phyloP scores from a whole-genome alignment of 2,888 invertebrate species.

The Sepiola atlantica region DNA sequence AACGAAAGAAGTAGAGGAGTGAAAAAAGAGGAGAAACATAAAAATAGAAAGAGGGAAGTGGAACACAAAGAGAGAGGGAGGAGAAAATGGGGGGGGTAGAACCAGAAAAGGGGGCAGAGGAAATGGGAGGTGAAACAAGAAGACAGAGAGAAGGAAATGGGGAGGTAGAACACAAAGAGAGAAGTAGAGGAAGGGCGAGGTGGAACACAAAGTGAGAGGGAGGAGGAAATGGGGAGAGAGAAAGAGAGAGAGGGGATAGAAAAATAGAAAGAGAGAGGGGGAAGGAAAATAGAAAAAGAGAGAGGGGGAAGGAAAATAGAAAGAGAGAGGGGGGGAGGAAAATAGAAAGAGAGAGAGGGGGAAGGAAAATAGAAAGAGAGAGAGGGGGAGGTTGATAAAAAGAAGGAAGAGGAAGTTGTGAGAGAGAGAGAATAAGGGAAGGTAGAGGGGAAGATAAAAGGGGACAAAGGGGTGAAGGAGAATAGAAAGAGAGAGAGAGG shows the following conservation, averaged over 20 bases:
- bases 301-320: background rate
- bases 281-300: background rate
- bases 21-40: background rate
- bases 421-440: background rate
- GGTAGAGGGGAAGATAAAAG: background rate
- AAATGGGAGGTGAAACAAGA: background rate
- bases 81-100: background rate
- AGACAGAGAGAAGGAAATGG: background rate
- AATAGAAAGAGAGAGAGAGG: background rate
- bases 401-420: background rate
- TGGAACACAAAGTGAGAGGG: background rate
- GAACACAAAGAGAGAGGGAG: background rate
- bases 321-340: background rate
- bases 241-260: background rate
- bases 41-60: background rate
- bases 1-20: background rate
- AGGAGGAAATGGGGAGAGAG: background rate
- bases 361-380: background rate
- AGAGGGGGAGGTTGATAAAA: background rate
- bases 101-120: background rate
- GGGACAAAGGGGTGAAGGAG: background rate
- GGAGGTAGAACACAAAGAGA: background rate
- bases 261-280: background rate
- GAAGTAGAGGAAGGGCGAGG: background rate
- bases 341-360: background rate